Evolutionary conservation across 2,888 invertebrate species (phyloP).

Genomic region (Linnaemya tessellans): DNA sequence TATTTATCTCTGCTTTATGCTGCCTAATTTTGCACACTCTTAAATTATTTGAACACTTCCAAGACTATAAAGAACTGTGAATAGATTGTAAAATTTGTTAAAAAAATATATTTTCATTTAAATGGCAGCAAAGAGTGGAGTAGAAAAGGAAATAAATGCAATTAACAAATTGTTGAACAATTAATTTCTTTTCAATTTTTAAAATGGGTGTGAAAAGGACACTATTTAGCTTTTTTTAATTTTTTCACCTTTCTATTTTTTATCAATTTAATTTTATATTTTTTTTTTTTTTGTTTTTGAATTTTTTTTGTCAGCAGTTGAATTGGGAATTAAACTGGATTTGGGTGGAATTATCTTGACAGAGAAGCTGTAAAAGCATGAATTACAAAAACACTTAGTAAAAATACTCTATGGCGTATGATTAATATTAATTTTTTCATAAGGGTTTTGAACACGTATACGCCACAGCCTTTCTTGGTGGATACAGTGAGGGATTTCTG

Average conservation of each 20-base stretch:
- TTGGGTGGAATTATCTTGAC: no score
- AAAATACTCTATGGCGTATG: no score
- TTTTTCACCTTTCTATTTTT: no score
- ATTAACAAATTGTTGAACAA: slow-evolving; percentile 60
- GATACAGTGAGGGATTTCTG: no score
- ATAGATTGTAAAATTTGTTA: slow-evolving; percentile 42
- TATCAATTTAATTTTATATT: no score
- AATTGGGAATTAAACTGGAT: not conserved
- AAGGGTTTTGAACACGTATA: no score
- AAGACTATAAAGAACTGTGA: slow-evolving; percentile 33
- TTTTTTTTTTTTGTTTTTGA: no score
- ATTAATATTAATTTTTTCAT: no score
- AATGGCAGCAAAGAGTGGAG: not conserved
- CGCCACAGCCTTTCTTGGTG: no score
- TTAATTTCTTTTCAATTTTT: not conserved
- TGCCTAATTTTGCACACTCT: slow-evolving; percentile 52
- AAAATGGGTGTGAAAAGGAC: not conserved
- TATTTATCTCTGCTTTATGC: not conserved
- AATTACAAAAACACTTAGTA: no score
- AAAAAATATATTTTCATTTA: slow-evolving; percentile 42
- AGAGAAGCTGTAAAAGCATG: no score
- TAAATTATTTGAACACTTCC: slow-evolving; percentile 30
- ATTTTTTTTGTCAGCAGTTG: not conserved
- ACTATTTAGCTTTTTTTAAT: not conserved
- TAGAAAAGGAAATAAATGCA: slow-evolving; percentile 15